Base-by-base conservation (phyloP, 2,888 invertebrate species). In the Epinotia demarniana region DNA sequence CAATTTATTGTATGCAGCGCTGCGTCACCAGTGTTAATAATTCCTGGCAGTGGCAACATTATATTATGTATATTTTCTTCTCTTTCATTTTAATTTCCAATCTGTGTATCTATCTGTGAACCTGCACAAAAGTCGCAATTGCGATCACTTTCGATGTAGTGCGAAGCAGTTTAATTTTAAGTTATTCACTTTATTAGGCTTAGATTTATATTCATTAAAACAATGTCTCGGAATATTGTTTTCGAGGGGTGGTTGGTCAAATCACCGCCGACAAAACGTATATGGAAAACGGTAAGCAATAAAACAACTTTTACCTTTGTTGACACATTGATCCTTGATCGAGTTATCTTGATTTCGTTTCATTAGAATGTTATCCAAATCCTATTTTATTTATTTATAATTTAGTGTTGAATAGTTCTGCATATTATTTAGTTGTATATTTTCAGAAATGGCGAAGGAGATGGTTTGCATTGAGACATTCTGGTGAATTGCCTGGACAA, bases 201-300 rank as follows among this genome's bases (percentile, higher is more conserved):
- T 80, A 78, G 80, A 60, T 73, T 80, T 77, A 79, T 77, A 81
- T 68, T 79, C 78, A 77, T 78, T 63, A 67, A 33, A 83, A 84
- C 70, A 80, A 93, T 93, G 93, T 92, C 93, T 79, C 90, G 95
- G 89, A 97, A 97, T 91, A 95, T 97, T 79, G 96, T 98, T 81
- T 96, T 97, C 88, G 97, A 98, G 93, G 99, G 99, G 79, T 99
- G 98, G 98, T 95, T 99, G 84, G 98, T 97, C 78, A 99, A 99
- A 95, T 99, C 99, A 77, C 99, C 99, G 82, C 99, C 99, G 77
- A 96, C 97, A 76, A 98, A 98, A 94, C 95, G 97, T 83, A 96
- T 98, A 87, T 98, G 98, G 96, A 96, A 98, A 95, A 98, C 98
- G 92, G 99, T 99, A 95, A 97, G 98, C 96, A 80, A 78, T 78